Conservation (phyloP, 2,888 invertebrate genomes). For the Chirona hameri region DNA sequence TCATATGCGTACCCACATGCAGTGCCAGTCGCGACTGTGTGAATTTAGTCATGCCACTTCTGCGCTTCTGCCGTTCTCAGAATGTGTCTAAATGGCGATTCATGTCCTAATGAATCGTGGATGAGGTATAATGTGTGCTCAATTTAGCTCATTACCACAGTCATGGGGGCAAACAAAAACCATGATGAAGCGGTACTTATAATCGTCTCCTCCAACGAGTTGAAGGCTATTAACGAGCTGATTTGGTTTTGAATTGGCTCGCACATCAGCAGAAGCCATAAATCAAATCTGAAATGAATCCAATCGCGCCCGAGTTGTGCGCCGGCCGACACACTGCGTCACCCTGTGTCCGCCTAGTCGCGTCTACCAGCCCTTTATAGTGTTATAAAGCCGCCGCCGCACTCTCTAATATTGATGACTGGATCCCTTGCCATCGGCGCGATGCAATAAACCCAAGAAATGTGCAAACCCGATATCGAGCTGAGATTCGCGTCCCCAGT, state of each 20-base stretch:
- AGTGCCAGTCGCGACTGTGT: too few relatives aligned
- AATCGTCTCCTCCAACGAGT: background rate
- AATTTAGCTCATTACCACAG: background rate
- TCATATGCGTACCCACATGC: too few relatives aligned
- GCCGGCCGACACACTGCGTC: background rate
- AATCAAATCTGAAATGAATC: constrained; percentile 10
- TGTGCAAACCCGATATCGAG: constrained; percentile 1
- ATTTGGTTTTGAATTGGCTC: background rate
- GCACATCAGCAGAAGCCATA: background rate
- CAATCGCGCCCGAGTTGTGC: background rate
- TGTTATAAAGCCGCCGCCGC: background rate
- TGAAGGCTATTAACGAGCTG: background rate
- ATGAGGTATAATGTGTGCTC: too few relatives aligned
- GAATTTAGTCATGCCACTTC: too few relatives aligned
- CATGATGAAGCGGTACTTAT: background rate
- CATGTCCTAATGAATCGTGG: too few relatives aligned
- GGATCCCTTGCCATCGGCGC: background rate
- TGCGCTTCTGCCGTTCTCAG: too few relatives aligned
- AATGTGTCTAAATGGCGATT: too few relatives aligned
- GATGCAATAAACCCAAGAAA: constrained; percentile 9
- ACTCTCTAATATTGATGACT: constrained; percentile 8
- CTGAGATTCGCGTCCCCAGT: background rate
- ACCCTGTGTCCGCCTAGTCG: background rate
- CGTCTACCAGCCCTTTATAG: background rate
- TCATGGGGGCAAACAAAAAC: background rate